phyloP scores from a whole-genome alignment of 2,797 vertebrate species.

The Cichlasoma orientale region DNA sequence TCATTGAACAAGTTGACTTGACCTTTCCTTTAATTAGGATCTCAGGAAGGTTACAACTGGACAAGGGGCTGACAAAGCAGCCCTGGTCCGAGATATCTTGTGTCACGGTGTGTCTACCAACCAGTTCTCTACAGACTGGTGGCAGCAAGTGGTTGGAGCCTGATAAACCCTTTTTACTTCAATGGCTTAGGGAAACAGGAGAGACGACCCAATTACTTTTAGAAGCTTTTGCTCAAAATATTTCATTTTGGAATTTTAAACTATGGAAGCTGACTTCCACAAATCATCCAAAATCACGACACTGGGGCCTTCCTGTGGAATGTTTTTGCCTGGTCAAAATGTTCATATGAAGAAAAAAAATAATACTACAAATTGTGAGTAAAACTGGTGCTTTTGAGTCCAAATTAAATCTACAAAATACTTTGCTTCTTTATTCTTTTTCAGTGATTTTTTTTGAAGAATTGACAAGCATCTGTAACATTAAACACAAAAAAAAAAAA shows the following conservation, averaged over 20 bases:
- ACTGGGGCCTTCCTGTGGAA: too few species aligned
- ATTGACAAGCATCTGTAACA: background rate
- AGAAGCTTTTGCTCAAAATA: background rate
- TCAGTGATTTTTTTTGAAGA: background rate
- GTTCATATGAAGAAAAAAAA: accelerated
- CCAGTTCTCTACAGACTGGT: background rate
- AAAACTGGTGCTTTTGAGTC: background rate
- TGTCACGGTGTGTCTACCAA: constrained; percentile 31
- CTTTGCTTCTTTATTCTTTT: background rate
- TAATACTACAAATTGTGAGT: background rate
- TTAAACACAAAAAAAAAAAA: too few species aligned
- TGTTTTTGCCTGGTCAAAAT: background rate
- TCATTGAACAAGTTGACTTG: constrained; percentile 26
- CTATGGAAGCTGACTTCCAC: too few species aligned
- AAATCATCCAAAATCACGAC: too few species aligned
- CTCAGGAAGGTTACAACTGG: constrained; percentile 16
- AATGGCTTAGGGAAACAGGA: background rate
- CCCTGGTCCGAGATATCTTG: constrained; percentile 23
- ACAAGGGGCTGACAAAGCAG: constrained; percentile 13
- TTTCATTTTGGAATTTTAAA: background rate
- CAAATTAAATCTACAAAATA: accelerated
- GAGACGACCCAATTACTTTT: background rate
- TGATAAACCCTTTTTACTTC: constrained; percentile 8
- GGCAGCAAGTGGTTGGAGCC: constrained; percentile 15
- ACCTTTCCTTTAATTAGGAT: constrained; percentile 43